These are phyloP conservation scores for Orestias chungarensis DNA, from an alignment of 2,797 vertebrate species.

Conservation along the genomic window DNA sequence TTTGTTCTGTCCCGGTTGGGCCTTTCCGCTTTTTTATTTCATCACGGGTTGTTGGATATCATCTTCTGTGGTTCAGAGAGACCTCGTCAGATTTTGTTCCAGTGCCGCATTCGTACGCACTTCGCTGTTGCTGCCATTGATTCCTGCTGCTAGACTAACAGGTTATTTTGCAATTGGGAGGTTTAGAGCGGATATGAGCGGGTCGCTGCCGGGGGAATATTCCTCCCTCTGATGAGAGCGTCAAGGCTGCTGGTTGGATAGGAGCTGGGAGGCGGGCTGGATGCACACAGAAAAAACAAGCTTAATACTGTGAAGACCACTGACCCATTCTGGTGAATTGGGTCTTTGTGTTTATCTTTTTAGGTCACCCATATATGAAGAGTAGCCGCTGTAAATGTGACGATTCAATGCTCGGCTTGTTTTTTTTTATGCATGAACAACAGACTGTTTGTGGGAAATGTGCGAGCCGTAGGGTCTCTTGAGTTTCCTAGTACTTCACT, in stretches of 20 bases:
- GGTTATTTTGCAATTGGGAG: neutral
- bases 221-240: neutral
- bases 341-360: neutral
- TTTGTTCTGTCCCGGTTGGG: constrained; percentile 1
- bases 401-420: neutral
- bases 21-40: too few species aligned
- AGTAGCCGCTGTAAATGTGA: neutral
- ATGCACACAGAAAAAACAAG: neutral
- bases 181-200: neutral
- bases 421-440: neutral
- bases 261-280: neutral
- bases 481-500: neutral
- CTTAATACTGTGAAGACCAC: neutral
- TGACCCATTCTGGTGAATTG: neutral
- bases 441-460: neutral
- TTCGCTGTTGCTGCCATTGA: neutral
- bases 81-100: neutral
- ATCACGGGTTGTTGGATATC: neutral
- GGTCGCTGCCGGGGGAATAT: neutral
- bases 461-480: neutral
- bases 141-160: neutral
- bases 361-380: neutral
- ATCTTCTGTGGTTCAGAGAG: neutral
- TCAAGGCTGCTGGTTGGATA: neutral
- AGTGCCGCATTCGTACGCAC: neutral